phyloP scores from a whole-genome alignment of 2,113 vertebrate genomes.

The Peromyscus californicus region DNA sequence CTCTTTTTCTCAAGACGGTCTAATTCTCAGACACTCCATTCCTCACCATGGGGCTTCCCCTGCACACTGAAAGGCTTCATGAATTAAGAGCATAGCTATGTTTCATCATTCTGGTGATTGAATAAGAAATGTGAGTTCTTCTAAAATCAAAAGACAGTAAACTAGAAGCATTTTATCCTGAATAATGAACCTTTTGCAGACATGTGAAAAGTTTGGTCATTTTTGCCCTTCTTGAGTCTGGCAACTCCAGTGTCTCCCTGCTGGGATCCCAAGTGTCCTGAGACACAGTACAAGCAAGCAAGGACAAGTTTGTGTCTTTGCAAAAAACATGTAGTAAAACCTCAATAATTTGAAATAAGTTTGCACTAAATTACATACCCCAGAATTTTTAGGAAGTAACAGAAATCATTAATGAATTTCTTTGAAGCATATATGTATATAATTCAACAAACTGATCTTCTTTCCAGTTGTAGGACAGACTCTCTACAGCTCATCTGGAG shows the following conservation, averaged over 20 bases:
- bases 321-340: neutral
- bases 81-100: constrained; percentile 1
- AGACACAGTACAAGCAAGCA: neutral
- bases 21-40: neutral
- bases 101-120: neutral
- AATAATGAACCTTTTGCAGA: neutral
- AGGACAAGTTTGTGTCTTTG: neutral
- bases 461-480: neutral
- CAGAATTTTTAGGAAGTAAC: constrained; percentile 11
- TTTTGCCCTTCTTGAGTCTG: neutral
- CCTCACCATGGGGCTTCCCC: neutral
- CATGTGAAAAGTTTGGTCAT: neutral
- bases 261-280: neutral
- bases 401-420: neutral
- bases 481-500: neutral
- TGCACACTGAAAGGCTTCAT: constrained; percentile 26
- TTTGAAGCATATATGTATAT: neutral
- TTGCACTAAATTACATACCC: neutral
- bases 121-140: constrained; percentile 50
- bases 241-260: neutral
- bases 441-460: neutral
- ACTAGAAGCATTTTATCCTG: constrained; percentile 54
- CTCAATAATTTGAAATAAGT: constrained; percentile 2
- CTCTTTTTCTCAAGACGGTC: neutral
- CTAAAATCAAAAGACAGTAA: constrained; percentile 62